Base-by-base conservation (phyloP, 2,797 vertebrate genomes). In the Eospalax fontanierii region DNA sequence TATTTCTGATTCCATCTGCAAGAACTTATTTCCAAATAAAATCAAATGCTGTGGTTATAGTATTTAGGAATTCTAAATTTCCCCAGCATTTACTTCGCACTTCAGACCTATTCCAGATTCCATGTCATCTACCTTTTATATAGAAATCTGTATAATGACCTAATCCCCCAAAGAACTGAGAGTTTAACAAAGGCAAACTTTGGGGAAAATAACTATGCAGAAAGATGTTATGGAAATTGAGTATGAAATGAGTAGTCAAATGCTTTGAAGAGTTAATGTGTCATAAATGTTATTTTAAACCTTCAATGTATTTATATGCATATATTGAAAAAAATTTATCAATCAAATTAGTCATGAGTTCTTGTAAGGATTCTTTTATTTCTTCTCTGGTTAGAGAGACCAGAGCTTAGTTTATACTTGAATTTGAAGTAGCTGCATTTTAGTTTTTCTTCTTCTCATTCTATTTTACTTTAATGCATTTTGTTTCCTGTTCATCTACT, bases 391-490 rank as follows among this genome's bases (percentile, higher is more conserved):
- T 68, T 50, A 57, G 35, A 7, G n/a, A 89, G 19, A 88, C 65
- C 3, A 87, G 93, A 54, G 12, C 50, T 54, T 54, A 95, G 40
- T 26, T 87, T 24, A 30, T 26, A 43, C n/a, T 79, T 91, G 9
- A 80, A 83, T 76, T 93, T 91, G 71, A 84, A 28, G 50, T 73
- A 40, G 81, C 10, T 83, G 18, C 15, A 73, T 90, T 95, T 93
- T 63, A 61, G 24, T 16, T 80, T 21, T 8, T 28, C 8, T 75
- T 92, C 86, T 12, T 89, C 61, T 8, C 74, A 93, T 87, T 68
- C 50, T 63, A 43, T 66, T 85, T 84, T 87, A 50, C 40, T 78
- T 73, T 66, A 76, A 75, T 93, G 6, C 79, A n/a, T 73, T 73
- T 35, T 88, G 33, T 57, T 92, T 76, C 76, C 79, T 93, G 50